Percentiles rank a stretch among this genome's conserved stretches.
phyloP scores from a whole-genome alignment of 2,113 vertebrate species.

The Nestor notabilis region DNA sequence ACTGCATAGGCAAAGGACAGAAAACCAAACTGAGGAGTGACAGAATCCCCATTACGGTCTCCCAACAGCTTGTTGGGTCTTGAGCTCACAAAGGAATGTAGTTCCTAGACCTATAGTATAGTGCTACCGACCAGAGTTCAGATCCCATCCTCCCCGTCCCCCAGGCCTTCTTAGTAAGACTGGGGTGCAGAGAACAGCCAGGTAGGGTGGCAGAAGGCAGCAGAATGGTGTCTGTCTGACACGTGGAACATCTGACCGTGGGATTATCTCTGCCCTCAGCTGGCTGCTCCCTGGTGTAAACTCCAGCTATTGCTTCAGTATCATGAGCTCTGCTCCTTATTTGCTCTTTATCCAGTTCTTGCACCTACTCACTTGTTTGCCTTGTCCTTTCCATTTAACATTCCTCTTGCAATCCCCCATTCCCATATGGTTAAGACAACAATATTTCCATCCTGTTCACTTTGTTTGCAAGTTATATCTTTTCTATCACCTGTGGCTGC shows the following conservation, averaged over 20 bases:
- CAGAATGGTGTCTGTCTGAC: background rate
- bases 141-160: too few relatives aligned
- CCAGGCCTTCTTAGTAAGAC: background rate
- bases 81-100: background rate
- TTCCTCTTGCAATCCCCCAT: background rate
- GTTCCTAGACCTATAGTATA: rapidly evolving
- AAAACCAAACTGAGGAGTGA: background rate
- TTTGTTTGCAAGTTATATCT: background rate
- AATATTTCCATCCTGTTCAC: background rate
- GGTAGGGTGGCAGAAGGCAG: background rate
- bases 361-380: background rate
- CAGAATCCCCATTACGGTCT: background rate
- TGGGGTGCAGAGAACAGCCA: background rate
- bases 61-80: background rate
- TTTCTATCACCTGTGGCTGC: background rate
- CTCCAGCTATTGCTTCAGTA: background rate
- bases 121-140: background rate
- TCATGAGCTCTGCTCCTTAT: background rate
- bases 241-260: background rate
- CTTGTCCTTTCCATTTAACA: background rate
- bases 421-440: background rate
- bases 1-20: background rate
- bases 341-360: background rate
- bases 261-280: background rate
- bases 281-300: background rate